Evolutionary conservation across 2,797 vertebrate species (phyloP), one percentile per base, ranked within the genome.

Genomic region (Gymnothorax javanicus): DNA sequence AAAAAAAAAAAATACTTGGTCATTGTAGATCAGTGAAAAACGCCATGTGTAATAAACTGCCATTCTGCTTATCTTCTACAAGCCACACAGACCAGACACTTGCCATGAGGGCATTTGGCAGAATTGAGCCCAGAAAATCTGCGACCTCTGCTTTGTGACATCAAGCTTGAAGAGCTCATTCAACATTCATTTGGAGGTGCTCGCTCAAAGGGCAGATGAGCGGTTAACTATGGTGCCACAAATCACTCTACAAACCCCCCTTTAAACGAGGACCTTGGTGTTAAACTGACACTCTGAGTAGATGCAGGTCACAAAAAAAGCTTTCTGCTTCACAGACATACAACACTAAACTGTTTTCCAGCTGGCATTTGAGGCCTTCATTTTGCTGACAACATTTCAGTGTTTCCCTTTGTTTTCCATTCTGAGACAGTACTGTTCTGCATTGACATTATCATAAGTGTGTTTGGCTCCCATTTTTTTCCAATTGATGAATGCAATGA

Each of bases 401-500:
- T 59, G 59, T 62, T 59, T 83, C 50, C 77, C 77, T 54, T 81
- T 81, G 77, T 81, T 81, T 81, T 23, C 20, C 77, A 56, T 23
- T 54, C 52, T 17, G 50, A 52, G 50, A 81, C 17, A 54, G 77
- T 56, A 54, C 77, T 23, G 33, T 2, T 43, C 33, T 43, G 33
- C 77, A 15, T 33, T 62, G 27, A 59, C 23, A 84, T n/a, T 15
- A 50, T 64, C 25, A 52, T 27, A 64, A 64, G 54, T 52, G 59
- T 67, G 43, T 54, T 84, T 7, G 33, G 50, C 15, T 64, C 17
- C 15, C 52, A 52, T 43, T 67, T 64, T 58, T 25, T 69, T 64
- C 82, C 62, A 52, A 86, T 23, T 54, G 56, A 85, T 64, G 5
- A 9, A 87, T 85, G 84, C 86, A 87, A 85, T 87, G 82, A 67